Evolutionary conservation across 2,797 vertebrate species (phyloP).

Genomic region (Phataginus tetradactyla): DNA sequence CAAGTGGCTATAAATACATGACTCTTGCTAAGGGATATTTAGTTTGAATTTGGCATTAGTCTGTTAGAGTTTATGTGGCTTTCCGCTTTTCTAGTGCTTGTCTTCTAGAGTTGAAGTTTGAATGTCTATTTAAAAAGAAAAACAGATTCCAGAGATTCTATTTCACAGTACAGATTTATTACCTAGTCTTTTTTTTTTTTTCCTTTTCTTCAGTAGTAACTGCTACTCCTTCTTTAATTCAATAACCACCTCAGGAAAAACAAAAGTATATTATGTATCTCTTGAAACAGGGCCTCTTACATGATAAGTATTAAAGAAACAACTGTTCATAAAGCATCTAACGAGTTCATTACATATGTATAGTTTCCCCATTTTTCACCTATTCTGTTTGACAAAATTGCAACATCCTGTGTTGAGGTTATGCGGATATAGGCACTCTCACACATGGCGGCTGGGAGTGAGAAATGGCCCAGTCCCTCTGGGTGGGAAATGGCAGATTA

Average conservation of each 20-base stretch:
- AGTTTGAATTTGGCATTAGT: not conserved
- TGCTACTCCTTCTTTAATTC: not conserved
- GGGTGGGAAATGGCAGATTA: not conserved
- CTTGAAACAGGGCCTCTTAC: not conserved
- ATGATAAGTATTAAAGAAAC: not conserved
- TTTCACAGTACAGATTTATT: conserved; percentile 1
- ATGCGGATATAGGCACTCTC: not conserved
- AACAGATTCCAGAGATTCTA: not conserved
- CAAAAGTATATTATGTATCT: not conserved
- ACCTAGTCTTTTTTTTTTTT: not conserved
- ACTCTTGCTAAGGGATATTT: not conserved
- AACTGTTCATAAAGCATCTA: not conserved
- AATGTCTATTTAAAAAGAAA: not conserved
- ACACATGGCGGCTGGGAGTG: not conserved
- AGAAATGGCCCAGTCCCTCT: not conserved
- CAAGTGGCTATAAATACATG: not conserved
- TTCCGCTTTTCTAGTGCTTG: not conserved
- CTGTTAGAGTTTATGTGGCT: not conserved
- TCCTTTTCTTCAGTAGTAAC: not conserved
- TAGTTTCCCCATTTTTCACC: not conserved
- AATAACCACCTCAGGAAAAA: not conserved
- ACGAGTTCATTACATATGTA: not conserved
- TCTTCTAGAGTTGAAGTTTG: not conserved
- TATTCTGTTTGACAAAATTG: not conserved
- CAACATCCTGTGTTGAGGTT: not conserved